Evolutionary conservation across 2,113 vertebrate species (phyloP).

Genomic region (Podarcis raffonei): DNA sequence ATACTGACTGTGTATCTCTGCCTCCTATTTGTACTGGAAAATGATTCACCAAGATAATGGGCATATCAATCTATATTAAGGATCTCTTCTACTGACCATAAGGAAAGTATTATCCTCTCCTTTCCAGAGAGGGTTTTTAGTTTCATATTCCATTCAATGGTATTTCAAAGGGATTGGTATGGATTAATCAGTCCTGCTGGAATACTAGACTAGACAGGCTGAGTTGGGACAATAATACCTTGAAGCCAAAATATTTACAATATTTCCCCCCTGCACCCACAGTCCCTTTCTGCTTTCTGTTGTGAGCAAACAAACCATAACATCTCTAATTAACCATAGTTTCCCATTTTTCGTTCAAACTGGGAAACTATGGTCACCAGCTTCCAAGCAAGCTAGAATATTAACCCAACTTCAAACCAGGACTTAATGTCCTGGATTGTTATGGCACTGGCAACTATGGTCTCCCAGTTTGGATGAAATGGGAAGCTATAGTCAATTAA

Average conservation of each 20-base stretch:
- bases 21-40: neutral
- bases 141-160: neutral
- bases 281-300: no score
- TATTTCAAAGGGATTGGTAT: neutral
- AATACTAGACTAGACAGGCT: neutral
- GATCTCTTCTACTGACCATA: neutral
- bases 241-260: no score
- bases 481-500: neutral
- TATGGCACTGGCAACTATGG: neutral
- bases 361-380: no score
- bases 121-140: neutral
- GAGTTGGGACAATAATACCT: no score
- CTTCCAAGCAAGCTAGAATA: neutral
- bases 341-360: no score
- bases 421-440: neutral
- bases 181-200: neutral
- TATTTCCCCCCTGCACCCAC: no score
- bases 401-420: neutral
- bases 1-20: neutral
- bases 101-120: neutral
- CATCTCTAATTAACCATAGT: no score
- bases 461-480: neutral
- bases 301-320: no score
- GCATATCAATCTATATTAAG: neutral
- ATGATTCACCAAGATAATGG: fast-evolving